These are phyloP conservation scores for Stylophora pistillata DNA, from an alignment of 64 coral and sea anemone species.

Conservation along the genomic window DNA sequence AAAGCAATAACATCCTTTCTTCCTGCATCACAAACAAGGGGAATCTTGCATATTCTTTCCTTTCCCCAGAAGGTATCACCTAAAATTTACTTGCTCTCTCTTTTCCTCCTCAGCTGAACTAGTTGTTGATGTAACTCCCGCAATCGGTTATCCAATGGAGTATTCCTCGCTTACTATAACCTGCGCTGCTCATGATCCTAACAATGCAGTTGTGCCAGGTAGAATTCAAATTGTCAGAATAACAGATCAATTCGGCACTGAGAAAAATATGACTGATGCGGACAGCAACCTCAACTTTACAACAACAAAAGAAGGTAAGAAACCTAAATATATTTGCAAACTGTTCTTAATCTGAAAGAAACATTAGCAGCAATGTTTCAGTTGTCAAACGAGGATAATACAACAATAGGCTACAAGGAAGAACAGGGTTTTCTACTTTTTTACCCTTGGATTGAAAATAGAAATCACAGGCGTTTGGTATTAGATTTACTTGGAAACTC, in stretches of 20 bases:
- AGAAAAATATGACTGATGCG: not conserved
- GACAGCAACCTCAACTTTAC: not conserved
- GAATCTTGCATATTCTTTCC: no score
- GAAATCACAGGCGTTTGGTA: no score
- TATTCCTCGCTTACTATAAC: not conserved
- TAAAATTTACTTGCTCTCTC: not conserved
- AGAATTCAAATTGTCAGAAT: not conserved
- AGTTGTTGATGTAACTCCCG: not conserved
- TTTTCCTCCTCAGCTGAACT: not conserved
- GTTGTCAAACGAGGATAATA: not conserved
- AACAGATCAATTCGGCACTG: fast-evolving
- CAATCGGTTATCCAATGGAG: not conserved
- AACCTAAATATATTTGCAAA: no score
- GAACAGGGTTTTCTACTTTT: no score
- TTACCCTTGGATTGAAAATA: no score
- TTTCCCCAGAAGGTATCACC: no score
- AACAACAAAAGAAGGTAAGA: not conserved
- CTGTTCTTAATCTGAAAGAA: no score
- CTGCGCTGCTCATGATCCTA: not conserved
- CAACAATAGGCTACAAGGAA: no score
- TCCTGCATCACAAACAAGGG: no score
- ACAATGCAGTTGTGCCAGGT: not conserved
- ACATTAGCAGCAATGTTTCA: not conserved
- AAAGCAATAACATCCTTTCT: no score
- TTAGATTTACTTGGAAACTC: no score